Evolutionary conservation across 2,113 vertebrate genomes (phyloP), one percentile per base, ranked within the genome.

Genomic region (Tychaedon coryphoeus): DNA sequence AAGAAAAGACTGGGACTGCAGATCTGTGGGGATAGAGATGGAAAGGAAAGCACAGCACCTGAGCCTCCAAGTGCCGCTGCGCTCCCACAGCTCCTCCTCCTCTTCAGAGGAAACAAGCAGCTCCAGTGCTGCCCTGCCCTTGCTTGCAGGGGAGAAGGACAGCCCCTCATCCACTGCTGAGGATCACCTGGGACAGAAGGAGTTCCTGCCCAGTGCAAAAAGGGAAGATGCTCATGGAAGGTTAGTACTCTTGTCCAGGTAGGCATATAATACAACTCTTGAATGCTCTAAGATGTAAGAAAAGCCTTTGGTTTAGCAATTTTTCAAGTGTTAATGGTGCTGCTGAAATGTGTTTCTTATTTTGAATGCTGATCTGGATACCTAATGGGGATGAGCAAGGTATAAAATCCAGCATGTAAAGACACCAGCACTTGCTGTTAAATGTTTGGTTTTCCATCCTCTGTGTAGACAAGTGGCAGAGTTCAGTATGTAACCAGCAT

Each of bases 51-150:
- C 97, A 20, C 99, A 99, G 34, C 99, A 98, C 75, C 97, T 99
- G 40, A 99, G 99, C 88, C 98, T 99, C 14, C 99, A 99, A 91
- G 99, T 99, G 20, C 99, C 99, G 0, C 94, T 98, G 26, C 98
- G 98, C 48, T 99, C 99, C 70, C 99, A 99, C 62, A 99, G 99
- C 94, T 99, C 99, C 2, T 99, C 98, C 4, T 99, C 99, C 0
- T 99, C 99, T 42, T 99, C 99, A 0, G 99, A 99, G 77, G 99
- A 99, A 84, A 99, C 98, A 7, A 99, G 99, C 70, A 99, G 99
- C 38, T 99, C 98, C 43, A 99, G 99, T 53, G 99, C 99, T 34
- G 99, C 98, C 0, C 96, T 99, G 50, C 99, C 99, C n/a, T 96
- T 99, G 69, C 96, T 99, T 88, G 98, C 99, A 3, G 98, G 98